Evolutionary conservation across 2,888 invertebrate species (phyloP), one percentile per base, ranked within the genome.

Genomic region (Lapara coniferarum): DNA sequence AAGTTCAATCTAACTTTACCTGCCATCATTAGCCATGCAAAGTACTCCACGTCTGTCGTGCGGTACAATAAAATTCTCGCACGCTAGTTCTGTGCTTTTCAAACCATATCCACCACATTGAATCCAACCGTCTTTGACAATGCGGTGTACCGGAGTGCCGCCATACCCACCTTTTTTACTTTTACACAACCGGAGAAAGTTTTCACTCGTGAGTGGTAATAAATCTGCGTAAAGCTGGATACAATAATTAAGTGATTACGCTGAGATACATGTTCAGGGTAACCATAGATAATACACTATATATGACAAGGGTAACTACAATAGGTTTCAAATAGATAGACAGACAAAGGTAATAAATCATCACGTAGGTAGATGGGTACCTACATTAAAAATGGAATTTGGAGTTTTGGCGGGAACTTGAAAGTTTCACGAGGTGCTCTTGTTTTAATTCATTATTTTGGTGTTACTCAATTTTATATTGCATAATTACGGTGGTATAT

Each of bases 11-110:
- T n/a, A 19, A 37, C 46, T 44, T 44, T 51, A 92, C 93, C 91
- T 94, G 66, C 95, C 96, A 82, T 94, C 93, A 82, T 96, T 96
- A 68, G 96, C 96, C 95, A 96, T 96, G 19, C 96, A 95, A n/a
- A 97, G 85, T 13, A 96, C 94, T 0, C 97, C 97, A 69, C 96
- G 91, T 78, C 94, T 91, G 77, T 96, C 94, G 80, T 96, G 96
- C 0, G 94, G 94, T 37, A 97, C 87, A 14, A 94, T 93, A 83
- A 96, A 97, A 77, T 95, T 96, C 85, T 97, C 97, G 81, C 96
- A 96, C 14, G 89, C 85, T 79, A 95, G 85, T 0, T 85, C 81
- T 0, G 82, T 80, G 53, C 83, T 84, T 73, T 92, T 88, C 25
- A 94, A 75, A 3, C 88, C 87, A 73, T 81, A 94, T 0, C 95